phyloP scores from a whole-genome alignment of 2,113 vertebrate species.

The Corythaeola cristata region DNA sequence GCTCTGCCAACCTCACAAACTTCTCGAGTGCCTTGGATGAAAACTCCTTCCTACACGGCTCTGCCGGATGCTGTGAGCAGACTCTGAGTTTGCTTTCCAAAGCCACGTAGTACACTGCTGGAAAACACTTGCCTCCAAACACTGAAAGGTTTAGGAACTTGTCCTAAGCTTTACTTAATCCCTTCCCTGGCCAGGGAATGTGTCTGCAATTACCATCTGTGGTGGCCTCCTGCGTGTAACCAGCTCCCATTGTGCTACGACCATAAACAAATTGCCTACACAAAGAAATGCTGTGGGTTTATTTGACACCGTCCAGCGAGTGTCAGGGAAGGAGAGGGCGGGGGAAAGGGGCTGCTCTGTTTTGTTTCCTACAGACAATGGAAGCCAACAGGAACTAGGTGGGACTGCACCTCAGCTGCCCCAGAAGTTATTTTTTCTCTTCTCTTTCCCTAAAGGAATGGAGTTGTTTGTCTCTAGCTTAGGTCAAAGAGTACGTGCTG shows the following conservation, averaged over 20 bases:
- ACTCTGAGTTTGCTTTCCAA: neutral
- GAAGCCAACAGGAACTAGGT: constrained; percentile 24
- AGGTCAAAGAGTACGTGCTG: neutral
- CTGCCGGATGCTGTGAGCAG: neutral
- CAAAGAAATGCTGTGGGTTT: neutral
- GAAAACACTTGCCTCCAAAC: neutral
- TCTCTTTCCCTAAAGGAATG: neutral
- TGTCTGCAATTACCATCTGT: neutral
- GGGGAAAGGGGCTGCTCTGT: neutral
- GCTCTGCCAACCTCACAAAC: neutral
- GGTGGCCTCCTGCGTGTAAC: neutral
- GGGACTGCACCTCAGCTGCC: constrained; percentile 16
- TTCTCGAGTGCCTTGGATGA: neutral
- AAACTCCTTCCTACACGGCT: neutral
- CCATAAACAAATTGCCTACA: constrained; percentile 2
- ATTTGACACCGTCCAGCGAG: neutral
- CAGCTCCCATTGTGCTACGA: neutral
- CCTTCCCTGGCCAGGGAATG: neutral
- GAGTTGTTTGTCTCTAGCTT: neutral
- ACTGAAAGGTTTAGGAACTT: neutral
- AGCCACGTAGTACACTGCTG: neutral
- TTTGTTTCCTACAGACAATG: constrained; percentile 40
- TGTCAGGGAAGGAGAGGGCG: neutral
- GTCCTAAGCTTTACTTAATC: neutral
- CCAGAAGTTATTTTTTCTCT: neutral